Evolutionary conservation across 2,888 invertebrate genomes (phyloP).

Genomic region (Macaria liturata): DNA sequence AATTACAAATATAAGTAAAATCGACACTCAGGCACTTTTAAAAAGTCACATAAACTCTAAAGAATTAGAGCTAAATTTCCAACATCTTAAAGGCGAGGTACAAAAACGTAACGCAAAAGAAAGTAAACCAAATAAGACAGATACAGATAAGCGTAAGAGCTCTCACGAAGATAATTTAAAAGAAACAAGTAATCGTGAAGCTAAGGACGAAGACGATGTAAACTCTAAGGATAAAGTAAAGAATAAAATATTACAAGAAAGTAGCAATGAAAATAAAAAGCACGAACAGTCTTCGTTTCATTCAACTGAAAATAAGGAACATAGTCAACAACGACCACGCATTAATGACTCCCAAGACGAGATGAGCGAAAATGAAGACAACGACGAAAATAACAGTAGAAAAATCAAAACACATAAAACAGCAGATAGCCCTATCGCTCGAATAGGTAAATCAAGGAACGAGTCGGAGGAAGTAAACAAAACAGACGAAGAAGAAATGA

Average conservation of each 20-base stretch:
- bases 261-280: no score
- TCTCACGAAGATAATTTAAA: background rate
- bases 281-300: no score
- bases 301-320: no score
- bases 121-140: conserved; percentile 1
- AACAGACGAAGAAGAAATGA: no score
- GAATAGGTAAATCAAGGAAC: no score
- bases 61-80: conserved; percentile 39
- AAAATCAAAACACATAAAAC: no score
- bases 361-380: no score
- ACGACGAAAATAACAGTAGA: no score
- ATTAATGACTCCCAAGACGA: no score
- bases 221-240: conserved; percentile 1
- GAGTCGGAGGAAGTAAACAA: no score
- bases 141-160: background rate
- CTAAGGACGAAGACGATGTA: conserved; percentile 10
- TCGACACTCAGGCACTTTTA: conserved; percentile 27
- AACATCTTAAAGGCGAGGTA: conserved; percentile 33
- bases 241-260: conserved; percentile 3
- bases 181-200: background rate
- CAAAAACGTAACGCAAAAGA: conserved; percentile 11
- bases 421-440: no score
- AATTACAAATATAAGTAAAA: conserved; percentile 16
- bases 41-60: conserved; percentile 24
- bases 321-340: no score